Evolutionary conservation across 1,140 invertebrate species (phyloP).

Genomic region (Drosophila micromelanica): DNA sequence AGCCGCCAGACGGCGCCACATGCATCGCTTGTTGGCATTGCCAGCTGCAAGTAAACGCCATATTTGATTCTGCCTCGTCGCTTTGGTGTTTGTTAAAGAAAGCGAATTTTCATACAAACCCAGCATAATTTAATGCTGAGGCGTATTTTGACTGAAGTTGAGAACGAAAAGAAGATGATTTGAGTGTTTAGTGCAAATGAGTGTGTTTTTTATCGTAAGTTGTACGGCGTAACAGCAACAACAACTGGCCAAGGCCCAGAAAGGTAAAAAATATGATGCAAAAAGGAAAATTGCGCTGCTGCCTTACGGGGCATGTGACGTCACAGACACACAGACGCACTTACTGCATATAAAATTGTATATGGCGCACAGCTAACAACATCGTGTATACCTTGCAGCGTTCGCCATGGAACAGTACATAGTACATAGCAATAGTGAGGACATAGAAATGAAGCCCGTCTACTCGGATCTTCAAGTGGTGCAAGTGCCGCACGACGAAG

Average conservation of each 20-base stretch:
- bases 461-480: constrained; percentile 79
- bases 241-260: constrained; percentile 40
- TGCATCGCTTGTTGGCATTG: constrained; percentile 45
- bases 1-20: constrained; percentile 50
- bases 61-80: constrained; percentile 67
- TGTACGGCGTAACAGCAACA: constrained; percentile 27
- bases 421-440: constrained; percentile 61
- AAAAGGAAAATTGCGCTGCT: constrained; percentile 51
- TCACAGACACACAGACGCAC: constrained; percentile 37
- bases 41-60: constrained; percentile 66
- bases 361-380: constrained; percentile 12
- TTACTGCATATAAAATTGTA: background rate
- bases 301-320: constrained; percentile 44
- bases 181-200: constrained; percentile 13
- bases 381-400: constrained; percentile 21
- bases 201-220: constrained; percentile 17
- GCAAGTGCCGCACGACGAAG: constrained; percentile 76
- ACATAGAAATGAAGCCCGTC: constrained; percentile 62
- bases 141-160: constrained; percentile 27
- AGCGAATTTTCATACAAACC: constrained; percentile 53
- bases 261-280: constrained; percentile 41
- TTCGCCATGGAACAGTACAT: constrained; percentile 66
- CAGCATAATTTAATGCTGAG: constrained; percentile 28
- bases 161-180: constrained; percentile 25
- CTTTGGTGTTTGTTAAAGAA: constrained; percentile 58